Base-by-base conservation (phyloP, 1,140 invertebrate species). In the Drosophila orosa region DNA sequence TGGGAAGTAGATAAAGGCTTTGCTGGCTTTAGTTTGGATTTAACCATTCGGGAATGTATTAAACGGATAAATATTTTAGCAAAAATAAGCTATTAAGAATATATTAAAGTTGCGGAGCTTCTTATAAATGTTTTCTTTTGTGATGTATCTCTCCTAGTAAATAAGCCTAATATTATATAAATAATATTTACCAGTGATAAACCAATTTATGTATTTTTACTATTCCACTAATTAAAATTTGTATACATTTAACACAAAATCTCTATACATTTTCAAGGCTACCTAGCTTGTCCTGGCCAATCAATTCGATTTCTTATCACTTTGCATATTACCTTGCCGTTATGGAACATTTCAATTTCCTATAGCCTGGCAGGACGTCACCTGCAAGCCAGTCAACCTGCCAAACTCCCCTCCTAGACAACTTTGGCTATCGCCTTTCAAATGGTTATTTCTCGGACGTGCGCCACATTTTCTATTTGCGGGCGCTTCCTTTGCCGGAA, bases 301-400 rank as follows among this genome's bases (percentile, higher is more conserved):
- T 56, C 56, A 56, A 54, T 55, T 44, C 45, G 50, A 54, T 62
- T 57, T 63, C 71, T 57, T 42, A 71, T 74, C 61, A 72, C 68
- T 85, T 85, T 82, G 69, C 83, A 82, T 85, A 71, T 78, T 59
- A 44, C 45, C 37, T 50, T 40, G 37, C 67, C 69, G 54, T 72
- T 60, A 72, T 52, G 48, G 55, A 76, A 48, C 74, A 87, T 85
- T 87, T 87, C 82, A 82, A 87, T 85, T 85, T 85, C 82, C 82
- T 78, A 48, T 75, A 25, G 67, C 68, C 31, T 37, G 31, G 63
- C 50, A 65, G 61, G 61, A 61, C 57, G 19, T 31, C 56, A 61
- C 65, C 56, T 47, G 17, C 22, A 25, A 29, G n/a, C 12, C 19
- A 19, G 27, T 8, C 17, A 8, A 15, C 29, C 24, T 48, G 31